These are phyloP conservation scores for Ptiloglossa arizonensis DNA, from an alignment of 1,140 invertebrate species.

Conservation along the genomic window DNA sequence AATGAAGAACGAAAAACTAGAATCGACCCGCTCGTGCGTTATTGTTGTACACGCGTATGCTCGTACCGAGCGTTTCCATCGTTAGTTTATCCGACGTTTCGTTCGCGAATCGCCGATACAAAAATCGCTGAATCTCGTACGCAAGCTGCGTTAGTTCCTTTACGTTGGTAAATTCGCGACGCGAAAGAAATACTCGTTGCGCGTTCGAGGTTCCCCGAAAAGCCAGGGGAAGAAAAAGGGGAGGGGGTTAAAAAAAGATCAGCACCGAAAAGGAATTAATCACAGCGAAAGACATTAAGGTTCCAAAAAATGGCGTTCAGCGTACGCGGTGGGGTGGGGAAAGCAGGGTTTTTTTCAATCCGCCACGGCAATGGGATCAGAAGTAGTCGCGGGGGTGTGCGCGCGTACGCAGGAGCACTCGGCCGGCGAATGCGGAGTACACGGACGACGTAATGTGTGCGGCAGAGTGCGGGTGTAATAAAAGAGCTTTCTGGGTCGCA, in stretches of 20 bases:
- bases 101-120: too few species aligned
- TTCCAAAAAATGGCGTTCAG: constrained; percentile 21
- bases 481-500: constrained; percentile 79
- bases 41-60: too few species aligned
- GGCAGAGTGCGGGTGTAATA: constrained; percentile 67
- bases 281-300: constrained; percentile 45
- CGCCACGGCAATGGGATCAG: constrained; percentile 53
- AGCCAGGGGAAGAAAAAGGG: too few species aligned
- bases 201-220: background rate
- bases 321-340: background rate
- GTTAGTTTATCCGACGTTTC: too few species aligned
- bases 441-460: constrained; percentile 43
- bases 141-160: too few species aligned
- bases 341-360: constrained; percentile 51
- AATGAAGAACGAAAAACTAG: too few species aligned
- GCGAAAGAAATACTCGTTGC: constrained; percentile 17
- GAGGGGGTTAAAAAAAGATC: background rate
- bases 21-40: too few species aligned
- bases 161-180: too few species aligned
- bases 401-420: constrained; percentile 33
- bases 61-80: too few species aligned
- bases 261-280: constrained; percentile 25
- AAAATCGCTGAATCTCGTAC: too few species aligned
- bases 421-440: constrained; percentile 18
- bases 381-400: constrained; percentile 23